A percentile compares a stretch with the other conserved stretches of the same genome.
Conservation (phyloP, 35 echinoderm and acorn worm genomes). For the Amphiura filiformis region DNA sequence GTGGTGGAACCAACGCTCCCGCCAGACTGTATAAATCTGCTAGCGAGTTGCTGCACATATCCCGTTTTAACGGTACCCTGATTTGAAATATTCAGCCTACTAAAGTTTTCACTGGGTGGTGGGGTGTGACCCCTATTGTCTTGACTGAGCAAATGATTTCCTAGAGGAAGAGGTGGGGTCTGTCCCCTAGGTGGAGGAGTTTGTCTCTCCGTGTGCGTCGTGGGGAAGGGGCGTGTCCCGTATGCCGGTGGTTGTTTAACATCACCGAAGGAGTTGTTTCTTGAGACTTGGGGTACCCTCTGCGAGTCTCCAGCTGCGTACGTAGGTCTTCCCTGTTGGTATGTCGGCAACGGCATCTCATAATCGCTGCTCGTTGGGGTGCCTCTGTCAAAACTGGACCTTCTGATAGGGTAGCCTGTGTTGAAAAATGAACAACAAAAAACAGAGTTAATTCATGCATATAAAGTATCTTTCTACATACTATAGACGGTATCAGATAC, state of each 20-base stretch:
- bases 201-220: slow-evolving; percentile 19
- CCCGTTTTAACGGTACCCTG: neutral
- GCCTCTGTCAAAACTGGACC: slow-evolving; percentile 14
- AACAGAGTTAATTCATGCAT: neutral
- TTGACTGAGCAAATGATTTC: slow-evolving; percentile 21
- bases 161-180: neutral
- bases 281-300: slow-evolving; percentile 16
- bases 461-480: no score
- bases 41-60: slow-evolving; percentile 8
- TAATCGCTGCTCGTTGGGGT: neutral
- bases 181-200: slow-evolving; percentile 1
- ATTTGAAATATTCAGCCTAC: slow-evolving; percentile 20
- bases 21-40: neutral
- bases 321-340: neutral
- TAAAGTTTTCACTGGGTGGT: slow-evolving; percentile 6
- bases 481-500: no score
- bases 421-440: slow-evolving; percentile 8
- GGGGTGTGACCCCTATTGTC: slow-evolving; percentile 3
- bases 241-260: slow-evolving; percentile 6
- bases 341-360: neutral
- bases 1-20: neutral
- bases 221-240: slow-evolving; percentile 22
- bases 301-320: slow-evolving; percentile 4
- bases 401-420: slow-evolving; percentile 28
- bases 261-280: slow-evolving; percentile 55